A percentile compares a stretch with the other conserved stretches of the same genome.
phyloP scores from a whole-genome alignment of 2,797 vertebrate species.

The Pseudocheirus occidentalis region DNA sequence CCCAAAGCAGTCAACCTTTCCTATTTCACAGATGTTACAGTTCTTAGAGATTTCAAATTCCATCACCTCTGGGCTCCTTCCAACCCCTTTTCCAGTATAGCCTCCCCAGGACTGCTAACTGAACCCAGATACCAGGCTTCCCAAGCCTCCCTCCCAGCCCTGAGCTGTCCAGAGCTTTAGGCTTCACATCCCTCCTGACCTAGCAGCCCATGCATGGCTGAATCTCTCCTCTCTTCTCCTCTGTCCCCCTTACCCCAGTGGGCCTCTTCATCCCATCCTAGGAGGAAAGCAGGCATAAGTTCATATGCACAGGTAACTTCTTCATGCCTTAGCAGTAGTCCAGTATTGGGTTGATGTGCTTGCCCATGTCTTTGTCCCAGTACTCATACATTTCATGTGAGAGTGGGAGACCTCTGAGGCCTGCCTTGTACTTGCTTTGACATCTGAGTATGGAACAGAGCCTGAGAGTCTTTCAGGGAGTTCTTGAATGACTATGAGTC shows the following conservation, averaged over 20 bases:
- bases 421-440: not conserved
- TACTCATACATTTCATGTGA: not conserved
- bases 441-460: not conserved
- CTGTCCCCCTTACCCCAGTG: not conserved
- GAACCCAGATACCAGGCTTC: not conserved
- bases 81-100: not conserved
- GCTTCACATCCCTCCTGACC: not conserved
- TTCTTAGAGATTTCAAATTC: not conserved
- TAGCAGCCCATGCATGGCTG: not conserved
- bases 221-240: not conserved
- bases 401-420: not conserved
- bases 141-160: not conserved
- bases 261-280: not conserved
- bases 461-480: not conserved
- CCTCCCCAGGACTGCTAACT: not conserved
- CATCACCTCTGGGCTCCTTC: not conserved
- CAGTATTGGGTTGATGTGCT: not conserved
- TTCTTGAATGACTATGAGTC: not conserved
- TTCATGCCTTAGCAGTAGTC: not conserved
- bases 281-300: not conserved
- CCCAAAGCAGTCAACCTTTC: not conserved
- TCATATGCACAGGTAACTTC: not conserved
- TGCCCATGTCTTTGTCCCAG: not conserved
- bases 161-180: not conserved
- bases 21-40: not conserved